These are phyloP conservation scores for Brienomyrus longianalis DNA, from an alignment of 2,113 vertebrate species.

Conservation along the genomic window DNA sequence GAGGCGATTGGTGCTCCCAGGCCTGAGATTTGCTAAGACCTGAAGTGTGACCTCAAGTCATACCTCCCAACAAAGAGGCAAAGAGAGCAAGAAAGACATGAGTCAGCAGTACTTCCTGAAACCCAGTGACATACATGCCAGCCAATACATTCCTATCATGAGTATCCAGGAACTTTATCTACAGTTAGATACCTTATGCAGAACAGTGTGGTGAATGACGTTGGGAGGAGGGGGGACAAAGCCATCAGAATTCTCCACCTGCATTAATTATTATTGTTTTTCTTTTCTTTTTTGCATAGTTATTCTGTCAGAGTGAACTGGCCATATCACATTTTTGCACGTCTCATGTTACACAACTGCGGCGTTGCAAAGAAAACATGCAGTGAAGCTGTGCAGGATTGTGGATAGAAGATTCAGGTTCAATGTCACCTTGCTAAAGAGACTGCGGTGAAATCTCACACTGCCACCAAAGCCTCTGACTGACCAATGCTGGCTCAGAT, in stretches of 20 bases:
- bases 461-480: background rate
- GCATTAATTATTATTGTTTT: background rate
- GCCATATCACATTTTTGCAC: background rate
- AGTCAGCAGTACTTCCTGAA: background rate
- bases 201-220: background rate
- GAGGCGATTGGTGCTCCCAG: background rate
- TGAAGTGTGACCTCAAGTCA: background rate
- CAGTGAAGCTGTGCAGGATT: background rate
- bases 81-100: too few species aligned
- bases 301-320: background rate
- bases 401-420: background rate
- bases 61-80: background rate
- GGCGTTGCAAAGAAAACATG: background rate
- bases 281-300: background rate
- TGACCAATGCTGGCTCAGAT: background rate
- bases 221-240: background rate
- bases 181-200: background rate
- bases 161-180: background rate
- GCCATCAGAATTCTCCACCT: background rate
- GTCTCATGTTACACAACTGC: background rate
- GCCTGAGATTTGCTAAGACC: background rate
- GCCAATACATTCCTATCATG: background rate
- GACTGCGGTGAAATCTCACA: background rate
- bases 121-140: conserved; percentile 1
- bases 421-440: background rate